Base-by-base conservation (phyloP, 2,888 invertebrate genomes). In the Machimus atricapillus region DNA sequence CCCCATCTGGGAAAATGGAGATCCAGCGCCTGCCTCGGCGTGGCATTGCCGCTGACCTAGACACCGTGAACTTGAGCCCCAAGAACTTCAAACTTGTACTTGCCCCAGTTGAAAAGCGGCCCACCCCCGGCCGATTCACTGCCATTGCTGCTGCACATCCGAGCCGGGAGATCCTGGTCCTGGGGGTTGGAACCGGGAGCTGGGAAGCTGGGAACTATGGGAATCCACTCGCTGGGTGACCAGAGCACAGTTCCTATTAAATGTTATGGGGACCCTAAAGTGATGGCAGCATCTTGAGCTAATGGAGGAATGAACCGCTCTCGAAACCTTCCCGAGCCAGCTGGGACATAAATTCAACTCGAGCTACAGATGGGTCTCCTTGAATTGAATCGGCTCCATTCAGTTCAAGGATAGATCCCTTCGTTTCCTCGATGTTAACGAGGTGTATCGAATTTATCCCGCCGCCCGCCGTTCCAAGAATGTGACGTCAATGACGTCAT, bases 31-130 rank as follows among this genome's bases (percentile, higher is more conserved):
- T 74, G 73, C 23, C 66, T 40, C 52, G 31, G 19, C 52, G 40
- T 43, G 76, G 76, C 76, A 66, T 66, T 66, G n/a, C 85, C 16
- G 37, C 66, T 83, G 74, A 74, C 85, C 85, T 52, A 85, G 74
- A 85, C 73, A 85, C 85, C 85, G 74, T 85, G 85, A 85, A 85
- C 85, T 85, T 85, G 85, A 85, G 85, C 85, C 31, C 46, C 74
- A 85, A 74, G 85, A 73, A 85, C n/a, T n/a, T n/a, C n/a, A n/a
- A n/a, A n/a, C 85, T 74, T 74, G 85, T 73, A 85, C 74, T 73
- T 74, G 85, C 74, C 74, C 85, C 43, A 74, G 43, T 85, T 74
- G 74, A 46, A 83, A 66, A 27, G 3, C 19, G 34, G n/a, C 56
- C 56, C 56, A 9, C 82, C 40, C 66, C 27, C 66, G 12, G 34